Base-by-base conservation (phyloP, 1,140 invertebrate genomes). In the Megalopta genalis region DNA sequence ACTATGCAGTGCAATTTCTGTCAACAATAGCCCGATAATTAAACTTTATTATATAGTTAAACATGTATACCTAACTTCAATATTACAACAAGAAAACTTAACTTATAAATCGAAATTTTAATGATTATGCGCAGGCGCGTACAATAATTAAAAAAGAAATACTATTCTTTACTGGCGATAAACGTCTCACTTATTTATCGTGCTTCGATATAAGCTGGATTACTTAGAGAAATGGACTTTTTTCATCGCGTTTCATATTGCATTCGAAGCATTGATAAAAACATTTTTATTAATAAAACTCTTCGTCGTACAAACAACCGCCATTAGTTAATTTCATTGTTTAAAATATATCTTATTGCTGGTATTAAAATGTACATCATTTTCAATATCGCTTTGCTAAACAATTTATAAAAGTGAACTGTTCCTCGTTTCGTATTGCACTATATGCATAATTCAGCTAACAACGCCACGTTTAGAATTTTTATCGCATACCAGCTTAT, bases 201-300 rank as follows among this genome's bases (percentile, higher is more conserved):
- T 60, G 63, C 77, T 79, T 74, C 52, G 37, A 74, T 74, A 74
- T 74, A 79, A 79, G 71, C 71, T 74, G 70, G 71, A 49, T 74
- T 18, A 52, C 52, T 79, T 52, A 16, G 32, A 70, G 42, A 32
- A 18, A 16, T 32, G 23, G 46, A 69, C n/a, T 59, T 25, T 16
- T 14, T 25, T 52, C 10, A 46, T 46, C 42, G 14, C 10, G 42
- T 46, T 46, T 46, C 42, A 12, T 21, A 27, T 64, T n/a, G 8
- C n/a, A 14, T 37, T 27, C 10, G 21, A 27, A 1, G n/a, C 23
- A 39, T 27, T 62, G 49, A 62, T 71, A 77, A 52, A 52, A 69
- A 46, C 21, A 63, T 25, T 71, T 63, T 39, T 39, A 77, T 71
- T 62, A 16, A 63, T 63, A 25, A 25, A 18, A 63, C 49, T 16